Conservation (phyloP, 2,797 vertebrate species). For the Loris lydekkerianus region DNA sequence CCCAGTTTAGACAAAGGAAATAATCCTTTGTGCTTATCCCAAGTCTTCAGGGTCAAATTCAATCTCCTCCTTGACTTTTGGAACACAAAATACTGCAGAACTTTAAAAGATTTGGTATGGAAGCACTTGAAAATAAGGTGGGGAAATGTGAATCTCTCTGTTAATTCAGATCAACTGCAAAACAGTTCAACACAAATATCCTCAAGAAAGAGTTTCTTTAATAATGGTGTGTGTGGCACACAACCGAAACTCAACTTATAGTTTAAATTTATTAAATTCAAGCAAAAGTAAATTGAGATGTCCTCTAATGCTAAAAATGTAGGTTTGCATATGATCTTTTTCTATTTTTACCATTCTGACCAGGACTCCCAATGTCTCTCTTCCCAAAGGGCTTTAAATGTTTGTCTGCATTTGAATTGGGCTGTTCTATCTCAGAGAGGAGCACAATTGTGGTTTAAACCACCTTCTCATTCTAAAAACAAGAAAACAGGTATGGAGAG, state of each 20-base stretch:
- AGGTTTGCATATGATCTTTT: neutral
- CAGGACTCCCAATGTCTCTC: neutral
- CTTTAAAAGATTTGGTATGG: neutral
- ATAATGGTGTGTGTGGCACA: neutral
- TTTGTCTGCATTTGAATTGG: neutral
- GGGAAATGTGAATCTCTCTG: neutral
- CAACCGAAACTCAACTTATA: neutral
- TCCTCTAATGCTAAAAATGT: neutral
- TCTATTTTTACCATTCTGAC: neutral
- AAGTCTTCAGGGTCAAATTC: neutral
- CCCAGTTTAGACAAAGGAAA: neutral
- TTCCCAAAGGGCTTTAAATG: neutral
- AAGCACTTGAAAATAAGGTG: neutral
- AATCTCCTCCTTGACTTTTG: neutral
- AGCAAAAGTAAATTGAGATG: slow-evolving; percentile 4
- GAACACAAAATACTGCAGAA: neutral
- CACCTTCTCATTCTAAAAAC: neutral
- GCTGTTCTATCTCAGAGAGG: neutral
- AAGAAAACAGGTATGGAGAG: neutral
- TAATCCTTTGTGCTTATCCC: neutral
- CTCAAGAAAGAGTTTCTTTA: neutral
- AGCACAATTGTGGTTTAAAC: neutral
- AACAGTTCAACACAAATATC: slow-evolving; percentile 1
- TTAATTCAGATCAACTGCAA: slow-evolving; percentile 46
- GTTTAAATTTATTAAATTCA: neutral